These are phyloP conservation scores for Erpornis zantholeuca DNA, from an alignment of 2,113 vertebrate species.

Conservation along the genomic window DNA sequence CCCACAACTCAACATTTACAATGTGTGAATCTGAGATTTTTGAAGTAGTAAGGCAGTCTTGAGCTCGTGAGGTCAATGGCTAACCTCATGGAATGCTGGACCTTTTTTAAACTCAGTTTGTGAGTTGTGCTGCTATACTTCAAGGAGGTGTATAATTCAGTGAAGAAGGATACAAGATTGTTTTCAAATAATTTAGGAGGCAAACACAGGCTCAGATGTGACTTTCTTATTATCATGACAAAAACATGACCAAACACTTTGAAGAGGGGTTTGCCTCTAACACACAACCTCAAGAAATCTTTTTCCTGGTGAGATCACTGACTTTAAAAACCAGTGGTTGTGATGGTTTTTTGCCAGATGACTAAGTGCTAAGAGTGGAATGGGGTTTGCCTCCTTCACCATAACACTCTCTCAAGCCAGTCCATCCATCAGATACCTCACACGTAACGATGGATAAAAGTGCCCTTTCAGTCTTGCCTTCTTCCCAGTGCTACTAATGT, in stretches of 20 bases:
- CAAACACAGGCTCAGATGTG: background rate
- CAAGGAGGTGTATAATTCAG: background rate
- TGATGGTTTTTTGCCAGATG: background rate
- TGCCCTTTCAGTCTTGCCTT: background rate
- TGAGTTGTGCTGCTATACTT: background rate
- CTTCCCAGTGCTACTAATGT: background rate
- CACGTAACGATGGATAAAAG: background rate
- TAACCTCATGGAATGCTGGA: background rate
- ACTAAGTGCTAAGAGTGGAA: background rate
- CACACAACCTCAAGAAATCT: background rate
- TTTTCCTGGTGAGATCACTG: background rate
- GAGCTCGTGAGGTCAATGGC: background rate
- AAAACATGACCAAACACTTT: background rate
- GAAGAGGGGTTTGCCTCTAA: background rate
- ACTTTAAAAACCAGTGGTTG: background rate
- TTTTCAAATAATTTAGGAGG: background rate
- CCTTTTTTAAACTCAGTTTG: background rate
- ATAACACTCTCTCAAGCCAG: background rate
- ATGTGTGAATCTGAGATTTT: background rate
- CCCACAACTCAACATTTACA: constrained; percentile 9
- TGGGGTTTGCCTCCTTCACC: background rate
- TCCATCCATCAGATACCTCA: background rate
- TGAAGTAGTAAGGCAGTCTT: background rate
- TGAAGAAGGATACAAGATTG: background rate
- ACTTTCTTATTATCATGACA: background rate